phyloP scores from a whole-genome alignment of 2,888 invertebrate species.

The Bombylius major region DNA sequence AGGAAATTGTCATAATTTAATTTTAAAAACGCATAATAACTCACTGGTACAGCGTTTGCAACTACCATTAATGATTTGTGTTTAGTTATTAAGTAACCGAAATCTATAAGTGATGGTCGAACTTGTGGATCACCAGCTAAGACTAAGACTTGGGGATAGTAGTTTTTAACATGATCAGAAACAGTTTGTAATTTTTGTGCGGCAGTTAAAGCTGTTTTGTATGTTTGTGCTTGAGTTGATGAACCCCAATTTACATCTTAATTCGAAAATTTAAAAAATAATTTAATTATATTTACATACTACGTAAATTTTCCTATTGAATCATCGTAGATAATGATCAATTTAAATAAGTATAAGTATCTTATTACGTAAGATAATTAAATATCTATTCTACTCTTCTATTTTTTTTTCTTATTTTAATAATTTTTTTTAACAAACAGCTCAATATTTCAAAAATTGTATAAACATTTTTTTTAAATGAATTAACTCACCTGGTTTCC shows the following conservation, averaged over 20 bases:
- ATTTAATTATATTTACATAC: too few relatives aligned
- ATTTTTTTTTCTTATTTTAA: too few relatives aligned
- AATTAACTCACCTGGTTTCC: conserved; percentile 63
- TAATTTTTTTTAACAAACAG: too few relatives aligned
- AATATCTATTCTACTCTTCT: too few relatives aligned
- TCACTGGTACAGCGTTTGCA: neutral
- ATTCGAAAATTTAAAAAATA: conserved; percentile 1
- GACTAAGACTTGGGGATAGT: conserved; percentile 80
- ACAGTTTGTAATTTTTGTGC: conserved; percentile 70
- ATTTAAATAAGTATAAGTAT: too few relatives aligned
- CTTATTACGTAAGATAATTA: too few relatives aligned
- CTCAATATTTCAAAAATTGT: too few relatives aligned
- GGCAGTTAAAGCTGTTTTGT: conserved; percentile 79
- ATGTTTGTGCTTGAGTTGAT: conserved; percentile 91
- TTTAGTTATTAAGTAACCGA: conserved; percentile 84
- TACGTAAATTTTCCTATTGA: too few relatives aligned
- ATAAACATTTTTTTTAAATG: neutral
- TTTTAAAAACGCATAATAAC: neutral
- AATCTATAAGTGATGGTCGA: conserved; percentile 80
- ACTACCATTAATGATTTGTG: conserved; percentile 80
- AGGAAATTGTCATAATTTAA: too few relatives aligned
- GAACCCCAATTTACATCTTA: conserved; percentile 94
- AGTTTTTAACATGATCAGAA: conserved; percentile 95
- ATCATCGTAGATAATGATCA: too few relatives aligned
- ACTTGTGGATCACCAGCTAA: conserved; percentile 71